Evolutionary conservation across 2,888 invertebrate species (phyloP), one percentile per base, ranked within the genome.

Genomic region (Actias luna): DNA sequence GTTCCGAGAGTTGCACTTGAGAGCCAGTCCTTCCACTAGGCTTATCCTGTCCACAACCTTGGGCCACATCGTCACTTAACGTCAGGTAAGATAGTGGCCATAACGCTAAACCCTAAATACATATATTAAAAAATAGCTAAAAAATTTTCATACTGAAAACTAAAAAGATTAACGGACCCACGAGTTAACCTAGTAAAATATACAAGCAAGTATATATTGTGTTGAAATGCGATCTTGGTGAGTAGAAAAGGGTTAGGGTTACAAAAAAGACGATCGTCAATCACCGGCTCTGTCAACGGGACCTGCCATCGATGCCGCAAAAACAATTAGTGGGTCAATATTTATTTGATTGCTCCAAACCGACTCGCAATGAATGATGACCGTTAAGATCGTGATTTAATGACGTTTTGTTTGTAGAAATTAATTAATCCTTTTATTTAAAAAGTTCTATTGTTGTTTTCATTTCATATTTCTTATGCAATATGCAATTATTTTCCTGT

Each of bases 281-380:
- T 91, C 90, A 91, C 80, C 65, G 81, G 82, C 83, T 85, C 82
- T 89, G 89, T 92, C 91, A 88, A 88, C 90, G 84, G 74, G 78
- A 80, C 74, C 76, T 76, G 83, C 82, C 85, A 80, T 87, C 86
- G 83, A 87, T 84, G 86, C 87, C 87, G 83, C 87, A 89, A 89
- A 89, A 90, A 89, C 88, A 92, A 92, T 92, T 89, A 89, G 87
- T 87, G 87, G 84, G 86, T 87, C 89, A 88, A 91, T 91, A 88
- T 90, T 89, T 89, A 89, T 91, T 88, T 88, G 87, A 89, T 89
- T 85, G 80, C 83, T 75, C 75, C 70, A 81, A 82, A 77, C 78
- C 79, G 74, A 76, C 71, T 74, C 67, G 75, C 75, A 66, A 77
- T 83, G 83, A 85, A 81, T 83, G 85, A 86, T 86, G 81, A 82